Conservation (phyloP, 2,113 vertebrate genomes). For the Triplophysa rosa region DNA sequence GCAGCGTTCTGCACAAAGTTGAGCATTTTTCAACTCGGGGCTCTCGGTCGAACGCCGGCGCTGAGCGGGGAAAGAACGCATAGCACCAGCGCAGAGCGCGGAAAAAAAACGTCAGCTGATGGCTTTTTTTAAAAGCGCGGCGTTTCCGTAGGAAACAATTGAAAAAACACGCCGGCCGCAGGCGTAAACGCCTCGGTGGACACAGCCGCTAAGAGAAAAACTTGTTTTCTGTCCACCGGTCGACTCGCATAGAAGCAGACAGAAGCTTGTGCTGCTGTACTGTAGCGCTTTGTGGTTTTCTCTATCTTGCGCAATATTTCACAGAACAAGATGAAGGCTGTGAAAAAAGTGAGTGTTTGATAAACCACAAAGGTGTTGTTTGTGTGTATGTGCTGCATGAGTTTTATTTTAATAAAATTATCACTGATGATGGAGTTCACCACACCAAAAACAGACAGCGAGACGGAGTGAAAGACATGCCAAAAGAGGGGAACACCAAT, state of each 20-base stretch:
- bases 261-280: neutral
- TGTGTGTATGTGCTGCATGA: constrained; percentile 1
- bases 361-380: neutral
- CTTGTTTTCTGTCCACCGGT: neutral
- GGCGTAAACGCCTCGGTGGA: no score
- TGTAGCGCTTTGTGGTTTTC: neutral
- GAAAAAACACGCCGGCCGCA: no score
- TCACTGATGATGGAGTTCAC: neutral
- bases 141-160: no score
- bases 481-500: constrained; percentile 1
- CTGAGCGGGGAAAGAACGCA: no score
- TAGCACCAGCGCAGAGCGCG: no score
- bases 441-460: neutral
- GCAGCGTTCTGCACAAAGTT: no score
- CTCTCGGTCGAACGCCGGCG: no score
- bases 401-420: constrained; percentile 17
- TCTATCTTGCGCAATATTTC: neutral
- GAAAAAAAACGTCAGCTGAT: no score
- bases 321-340: constrained; percentile 3
- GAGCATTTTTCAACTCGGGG: no score
- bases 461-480: neutral
- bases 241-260: neutral
- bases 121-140: no score
- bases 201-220: neutral
- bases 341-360: neutral